Conservation (phyloP, 1,140 invertebrate genomes). For the Acromyrmex echinatior region DNA sequence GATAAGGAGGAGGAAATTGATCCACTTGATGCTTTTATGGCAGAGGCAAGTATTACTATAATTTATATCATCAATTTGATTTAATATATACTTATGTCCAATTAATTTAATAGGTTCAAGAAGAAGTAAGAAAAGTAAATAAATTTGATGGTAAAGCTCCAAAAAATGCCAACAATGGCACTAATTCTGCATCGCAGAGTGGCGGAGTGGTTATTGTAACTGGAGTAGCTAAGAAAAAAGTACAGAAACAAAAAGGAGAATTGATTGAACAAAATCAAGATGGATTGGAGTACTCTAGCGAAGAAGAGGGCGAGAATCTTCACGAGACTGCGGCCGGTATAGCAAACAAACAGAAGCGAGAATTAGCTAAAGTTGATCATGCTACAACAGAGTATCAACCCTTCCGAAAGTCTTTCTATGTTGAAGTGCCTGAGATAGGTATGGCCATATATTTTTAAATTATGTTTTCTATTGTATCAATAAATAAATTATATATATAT, state of each 20-base stretch:
- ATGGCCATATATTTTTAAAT: conserved; percentile 18
- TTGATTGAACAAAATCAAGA: conserved; percentile 99
- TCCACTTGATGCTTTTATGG: conserved; percentile 99
- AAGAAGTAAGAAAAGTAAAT: conserved; percentile 97
- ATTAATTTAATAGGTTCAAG: conserved; percentile 88
- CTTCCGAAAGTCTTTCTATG: conserved; percentile 98
- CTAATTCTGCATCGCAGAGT: conserved; percentile 77
- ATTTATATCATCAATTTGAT: not conserved
- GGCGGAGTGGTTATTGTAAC: conserved; percentile 93
- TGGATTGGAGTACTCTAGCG: conserved; percentile 98
- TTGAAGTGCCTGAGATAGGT: conserved; percentile 94
- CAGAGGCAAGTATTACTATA: conserved; percentile 88
- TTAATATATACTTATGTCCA: not conserved
- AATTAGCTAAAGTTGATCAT: conserved; percentile 96
- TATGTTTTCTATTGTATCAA: not conserved
- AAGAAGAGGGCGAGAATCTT: conserved; percentile 98
- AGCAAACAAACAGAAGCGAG: conserved; percentile 95
- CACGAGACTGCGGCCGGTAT: conserved; percentile 96
- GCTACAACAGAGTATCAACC: conserved; percentile 93
- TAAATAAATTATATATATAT: not conserved
- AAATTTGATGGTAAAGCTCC: conserved; percentile 89
- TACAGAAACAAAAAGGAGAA: conserved; percentile 93
- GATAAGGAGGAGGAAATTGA: conserved; percentile 93
- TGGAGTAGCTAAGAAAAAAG: conserved; percentile 96
- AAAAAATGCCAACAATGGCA: conserved; percentile 84